These are phyloP conservation scores for Nipponia nippon DNA, from an alignment of 2,113 vertebrate genomes.

Conservation along the genomic window DNA sequence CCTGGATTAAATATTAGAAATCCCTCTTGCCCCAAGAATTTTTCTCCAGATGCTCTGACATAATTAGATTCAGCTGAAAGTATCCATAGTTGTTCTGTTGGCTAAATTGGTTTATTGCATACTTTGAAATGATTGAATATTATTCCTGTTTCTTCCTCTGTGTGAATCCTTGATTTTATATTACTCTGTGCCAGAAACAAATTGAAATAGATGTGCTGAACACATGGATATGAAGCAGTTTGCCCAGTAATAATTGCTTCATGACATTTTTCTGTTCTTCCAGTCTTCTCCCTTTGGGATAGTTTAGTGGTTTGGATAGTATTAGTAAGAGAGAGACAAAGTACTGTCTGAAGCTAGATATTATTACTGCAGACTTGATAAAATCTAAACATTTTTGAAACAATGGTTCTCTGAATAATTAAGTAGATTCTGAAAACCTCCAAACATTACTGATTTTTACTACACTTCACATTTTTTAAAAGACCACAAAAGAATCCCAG, in stretches of 20 bases:
- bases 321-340: not conserved
- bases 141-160: constrained; percentile 34
- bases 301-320: not conserved
- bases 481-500: not conserved
- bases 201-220: constrained; percentile 66
- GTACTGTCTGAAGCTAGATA: not conserved
- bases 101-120: constrained; percentile 31
- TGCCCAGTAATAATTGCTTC: constrained; percentile 41
- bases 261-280: constrained; percentile 6
- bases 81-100: not conserved
- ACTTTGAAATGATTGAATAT: constrained; percentile 46
- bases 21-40: not conserved
- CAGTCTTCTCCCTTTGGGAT: constrained; percentile 17
- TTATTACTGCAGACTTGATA: not conserved
- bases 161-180: constrained; percentile 18
- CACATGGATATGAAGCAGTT: constrained; percentile 26
- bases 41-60: not conserved
- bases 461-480: not conserved
- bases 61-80: not conserved
- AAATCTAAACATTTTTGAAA: constrained; percentile 3
- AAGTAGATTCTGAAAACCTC: not conserved
- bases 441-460: not conserved
- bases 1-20: not conserved
- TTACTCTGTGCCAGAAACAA: constrained; percentile 51
- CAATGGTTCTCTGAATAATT: not conserved